These are phyloP conservation scores for Orthosia cruda DNA, from an alignment of 2,888 invertebrate species.

Conservation along the genomic window DNA sequence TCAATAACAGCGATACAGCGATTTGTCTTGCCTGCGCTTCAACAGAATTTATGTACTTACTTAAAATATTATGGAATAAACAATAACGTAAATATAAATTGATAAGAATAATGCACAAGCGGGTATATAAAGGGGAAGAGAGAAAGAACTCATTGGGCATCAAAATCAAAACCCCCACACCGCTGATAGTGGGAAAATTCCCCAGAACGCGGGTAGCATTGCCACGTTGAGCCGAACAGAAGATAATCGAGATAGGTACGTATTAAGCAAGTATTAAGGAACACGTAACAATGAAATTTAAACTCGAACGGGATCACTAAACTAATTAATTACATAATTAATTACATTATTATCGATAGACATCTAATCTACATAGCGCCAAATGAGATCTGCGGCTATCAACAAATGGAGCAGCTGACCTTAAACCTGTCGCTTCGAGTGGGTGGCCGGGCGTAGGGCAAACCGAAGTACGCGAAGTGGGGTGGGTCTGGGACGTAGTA, in stretches of 20 bases:
- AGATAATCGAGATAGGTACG: not conserved
- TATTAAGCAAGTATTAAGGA: not conserved
- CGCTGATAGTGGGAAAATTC: too few species aligned
- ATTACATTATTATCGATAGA: conserved; percentile 66
- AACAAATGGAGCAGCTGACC: conserved; percentile 81
- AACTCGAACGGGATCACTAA: conserved; percentile 9
- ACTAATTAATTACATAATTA: conserved; percentile 48
- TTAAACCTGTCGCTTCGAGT: conserved; percentile 80
- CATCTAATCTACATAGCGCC: conserved; percentile 68
- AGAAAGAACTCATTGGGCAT: too few species aligned
- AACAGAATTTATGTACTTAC: too few species aligned
- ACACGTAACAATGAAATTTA: not conserved
- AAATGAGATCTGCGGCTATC: conserved; percentile 75
- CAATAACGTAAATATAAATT: too few species aligned
- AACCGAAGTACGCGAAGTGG: conserved; percentile 85
- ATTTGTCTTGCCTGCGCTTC: too few species aligned
- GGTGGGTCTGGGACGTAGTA: conserved; percentile 77
- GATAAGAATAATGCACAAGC: too few species aligned
- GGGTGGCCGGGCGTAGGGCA: conserved; percentile 86
- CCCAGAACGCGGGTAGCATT: too few species aligned
- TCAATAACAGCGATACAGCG: not conserved
- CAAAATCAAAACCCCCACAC: too few species aligned
- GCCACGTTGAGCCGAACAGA: too few species aligned
- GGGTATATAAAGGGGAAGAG: too few species aligned
- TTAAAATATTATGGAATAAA: too few species aligned